Base-by-base conservation (phyloP, 2,888 invertebrate species). In the Drosophila seclusa region DNA sequence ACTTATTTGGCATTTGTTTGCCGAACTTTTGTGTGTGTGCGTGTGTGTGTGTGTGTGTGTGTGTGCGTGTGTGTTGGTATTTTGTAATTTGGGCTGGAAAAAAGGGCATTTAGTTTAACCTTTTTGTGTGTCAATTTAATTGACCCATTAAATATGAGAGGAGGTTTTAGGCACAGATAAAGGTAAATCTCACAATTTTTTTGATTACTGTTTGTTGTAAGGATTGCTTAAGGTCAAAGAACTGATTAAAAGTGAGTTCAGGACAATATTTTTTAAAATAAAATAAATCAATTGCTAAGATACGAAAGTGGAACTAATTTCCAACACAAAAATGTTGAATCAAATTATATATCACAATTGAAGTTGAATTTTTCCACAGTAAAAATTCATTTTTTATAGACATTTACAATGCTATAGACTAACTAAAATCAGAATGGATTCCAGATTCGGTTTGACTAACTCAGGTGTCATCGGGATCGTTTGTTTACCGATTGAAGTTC, bases 21-120 rank as follows among this genome's bases (percentile, higher is more conserved):
- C 16, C 8, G 6, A 54, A 38, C 52, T 54, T 40, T 21, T 32
- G 7, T 24, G 4, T 8, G 8, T 32, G 13, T 24, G 4, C 5
- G 8, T 32, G 13, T 21, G 13, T 42, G n/a, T 45, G 18, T 21
- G 18, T 36, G 49, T 45, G 27, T 42, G 5, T 32, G 1, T 40
- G 42, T 38, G 21, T 55, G 18, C 8, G 32, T 40, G 29, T 58
- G 29, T 55, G 34, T 52, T 42, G 36, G 32, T 31, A 42, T 58
- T 45, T 29, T 59, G 53, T 54, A 57, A 75, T 48, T 52, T 31
- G 49, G 45, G 18, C 50, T 5, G 54, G 21, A 48, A 18, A 45
- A 70, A 76, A 62, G 72, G 77, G 36, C 63, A 76, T 76, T 68
- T 77, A 81, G 81, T 80, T 78, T 67, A 77, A 69, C 72, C 81